Evolutionary conservation across 92 coral and sea anemone species (phyloP), one percentile per base, ranked within the genome.

Genomic region (Plumapathes pennacea): DNA sequence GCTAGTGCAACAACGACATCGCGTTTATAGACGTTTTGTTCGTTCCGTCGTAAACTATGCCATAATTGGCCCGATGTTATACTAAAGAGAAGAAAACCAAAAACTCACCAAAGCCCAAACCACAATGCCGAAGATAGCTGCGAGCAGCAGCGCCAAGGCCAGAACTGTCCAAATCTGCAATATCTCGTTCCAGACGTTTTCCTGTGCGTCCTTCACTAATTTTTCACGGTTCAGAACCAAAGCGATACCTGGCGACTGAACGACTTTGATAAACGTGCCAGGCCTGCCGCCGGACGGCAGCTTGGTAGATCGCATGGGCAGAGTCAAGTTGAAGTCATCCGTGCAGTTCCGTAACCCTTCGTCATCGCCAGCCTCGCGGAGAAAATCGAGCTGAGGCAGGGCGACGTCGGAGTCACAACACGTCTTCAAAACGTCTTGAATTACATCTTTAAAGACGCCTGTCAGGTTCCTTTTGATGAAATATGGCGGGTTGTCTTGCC

Each of bases 161-260:
- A 61, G 5, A 3, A 63, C 65, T 0, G 85, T 71, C 85, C 80
- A 71, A 3, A 57, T 47, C 28, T 55, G 66, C 1, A 49, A 43
- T 27, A 79, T 40, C 29, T 79, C 80, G 0, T 31, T 10, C 2
- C 31, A 21, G 3, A 61, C 68, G 47, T 61, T 61, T 55, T 30
- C 31, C 25, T 43, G 45, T 19, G 68, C 68, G 28, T 20, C 2
- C 9, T 45, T 13, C 5, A 22, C 68, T 0, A 61, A 32, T 1
- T 10, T 14, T 6, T 20, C 18, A 7, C 56, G 55, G 25, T 61
- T 31, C 31, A 9, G 45, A 11, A 31, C 3, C 4, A 61, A 41
- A 10, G 68, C 68, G 20, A 61, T 61, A 2, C 68, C 68, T 10
- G 67, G 67, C 32, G 67, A 18, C 3, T 0, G 3, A 4, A 60